phyloP scores from a whole-genome alignment of 2,797 vertebrate genomes.

The Gymnocypris eckloni region DNA sequence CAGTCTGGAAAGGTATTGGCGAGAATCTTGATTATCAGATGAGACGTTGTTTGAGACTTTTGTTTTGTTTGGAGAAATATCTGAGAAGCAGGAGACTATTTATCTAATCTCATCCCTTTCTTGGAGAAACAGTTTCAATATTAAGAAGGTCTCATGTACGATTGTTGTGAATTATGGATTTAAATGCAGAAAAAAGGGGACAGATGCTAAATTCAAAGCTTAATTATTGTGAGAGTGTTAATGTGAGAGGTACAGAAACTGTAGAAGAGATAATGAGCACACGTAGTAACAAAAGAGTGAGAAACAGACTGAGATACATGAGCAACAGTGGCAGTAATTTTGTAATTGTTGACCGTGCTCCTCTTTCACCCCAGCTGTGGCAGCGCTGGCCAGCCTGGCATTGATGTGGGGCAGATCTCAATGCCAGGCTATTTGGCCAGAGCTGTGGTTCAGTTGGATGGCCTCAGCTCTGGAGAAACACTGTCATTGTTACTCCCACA shows the following conservation, averaged over 20 bases:
- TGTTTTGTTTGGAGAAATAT: neutral
- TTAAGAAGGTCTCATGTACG: neutral
- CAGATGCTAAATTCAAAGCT: neutral
- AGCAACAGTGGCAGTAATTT: conserved; percentile 57
- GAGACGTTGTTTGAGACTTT: neutral
- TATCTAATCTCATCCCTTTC: neutral
- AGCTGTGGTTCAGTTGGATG: conserved; percentile 66
- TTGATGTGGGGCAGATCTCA: conserved; percentile 40
- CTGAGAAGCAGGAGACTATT: neutral
- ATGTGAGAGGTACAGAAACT: neutral
- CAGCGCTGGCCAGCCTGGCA: conserved; percentile 50
- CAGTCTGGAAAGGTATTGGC: neutral
- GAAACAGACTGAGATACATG: conserved; percentile 56
- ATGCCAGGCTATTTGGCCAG: conserved; percentile 71
- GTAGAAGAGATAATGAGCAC: neutral
- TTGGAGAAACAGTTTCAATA: neutral
- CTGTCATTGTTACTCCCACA: conserved; percentile 76
- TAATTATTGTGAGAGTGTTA: neutral
- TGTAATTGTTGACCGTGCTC: conserved; percentile 72
- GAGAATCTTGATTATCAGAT: neutral
- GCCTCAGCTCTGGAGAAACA: conserved; percentile 68
- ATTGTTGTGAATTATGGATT: neutral
- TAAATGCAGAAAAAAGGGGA: neutral
- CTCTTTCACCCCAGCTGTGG: conserved; percentile 67
- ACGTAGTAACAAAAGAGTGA: neutral